Evolutionary conservation across 1,140 invertebrate species (phyloP).

Genomic region (Globodera rostochiensis): DNA sequence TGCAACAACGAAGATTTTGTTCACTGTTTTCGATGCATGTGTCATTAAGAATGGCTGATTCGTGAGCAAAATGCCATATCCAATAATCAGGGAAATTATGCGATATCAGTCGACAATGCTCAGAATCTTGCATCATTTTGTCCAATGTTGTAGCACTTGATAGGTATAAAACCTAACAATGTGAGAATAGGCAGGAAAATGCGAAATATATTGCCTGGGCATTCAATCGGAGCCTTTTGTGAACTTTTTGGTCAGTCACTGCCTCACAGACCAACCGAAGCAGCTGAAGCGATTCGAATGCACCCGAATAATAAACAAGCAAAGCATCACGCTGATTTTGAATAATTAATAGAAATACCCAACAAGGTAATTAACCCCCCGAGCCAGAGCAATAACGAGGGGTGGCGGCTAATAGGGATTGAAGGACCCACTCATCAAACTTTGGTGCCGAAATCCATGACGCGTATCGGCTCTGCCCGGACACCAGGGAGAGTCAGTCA

Average conservation of each 20-base stretch:
- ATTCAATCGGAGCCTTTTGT: constrained; percentile 9
- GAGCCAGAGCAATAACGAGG: too few species aligned
- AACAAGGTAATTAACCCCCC: neutral
- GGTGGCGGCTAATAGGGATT: too few species aligned
- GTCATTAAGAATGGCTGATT: constrained; percentile 13
- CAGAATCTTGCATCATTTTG: neutral
- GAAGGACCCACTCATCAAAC: too few species aligned
- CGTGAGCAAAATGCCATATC: constrained; percentile 16
- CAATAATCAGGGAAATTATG: constrained; percentile 12
- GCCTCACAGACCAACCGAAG: constrained; percentile 11
- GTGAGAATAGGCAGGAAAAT: neutral
- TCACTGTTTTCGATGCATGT: neutral
- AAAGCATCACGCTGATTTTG: constrained; percentile 3
- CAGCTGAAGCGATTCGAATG: constrained; percentile 19
- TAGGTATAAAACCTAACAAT: constrained; percentile 1
- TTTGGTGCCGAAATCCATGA: too few species aligned
- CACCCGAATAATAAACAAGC: constrained; percentile 4
- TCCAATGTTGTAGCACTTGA: neutral
- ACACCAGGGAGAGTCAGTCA: too few species aligned
- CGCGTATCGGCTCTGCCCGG: too few species aligned
- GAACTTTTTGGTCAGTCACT: constrained; percentile 12
- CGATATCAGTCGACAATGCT: neutral
- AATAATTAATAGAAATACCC: neutral
- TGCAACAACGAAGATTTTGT: neutral
- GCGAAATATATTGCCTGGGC: constrained; percentile 2